phyloP scores from a whole-genome alignment of 2,797 vertebrate genomes.

The Hypotaenidia philippensis region DNA sequence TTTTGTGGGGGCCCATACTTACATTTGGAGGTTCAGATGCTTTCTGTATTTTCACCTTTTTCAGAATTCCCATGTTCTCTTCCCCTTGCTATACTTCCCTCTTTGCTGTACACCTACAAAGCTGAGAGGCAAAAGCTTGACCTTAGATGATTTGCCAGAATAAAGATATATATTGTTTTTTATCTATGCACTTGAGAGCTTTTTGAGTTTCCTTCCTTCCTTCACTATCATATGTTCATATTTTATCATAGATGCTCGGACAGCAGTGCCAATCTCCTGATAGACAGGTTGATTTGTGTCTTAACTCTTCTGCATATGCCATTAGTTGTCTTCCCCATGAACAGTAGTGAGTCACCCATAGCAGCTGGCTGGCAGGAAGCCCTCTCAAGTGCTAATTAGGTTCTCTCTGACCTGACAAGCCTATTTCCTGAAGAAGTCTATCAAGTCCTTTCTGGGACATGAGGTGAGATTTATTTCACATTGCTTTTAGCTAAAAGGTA shows the following conservation, averaged over 20 bases:
- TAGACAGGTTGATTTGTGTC: not conserved
- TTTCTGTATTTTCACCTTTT: not conserved
- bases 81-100: not conserved
- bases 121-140: not conserved
- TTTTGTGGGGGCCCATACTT: not conserved
- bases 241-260: not conserved
- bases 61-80: not conserved
- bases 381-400: not conserved
- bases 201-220: not conserved
- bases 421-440: not conserved
- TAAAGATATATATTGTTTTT: not conserved
- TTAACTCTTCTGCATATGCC: not conserved
- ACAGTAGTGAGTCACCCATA: not conserved
- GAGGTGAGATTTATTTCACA: not conserved
- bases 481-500: not conserved
- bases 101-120: not conserved
- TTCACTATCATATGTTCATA: not conserved
- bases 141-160: not conserved
- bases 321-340: not conserved
- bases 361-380: not conserved
- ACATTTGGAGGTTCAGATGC: not conserved
- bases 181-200: not conserved
- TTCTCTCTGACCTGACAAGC: not conserved
- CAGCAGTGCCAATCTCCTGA: accelerated
- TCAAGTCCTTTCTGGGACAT: not conserved